Percentiles rank a stretch among this genome's conserved stretches.
Evolutionary conservation across 2,888 invertebrate genomes (phyloP).

Genomic region (Drosophila monieri): DNA sequence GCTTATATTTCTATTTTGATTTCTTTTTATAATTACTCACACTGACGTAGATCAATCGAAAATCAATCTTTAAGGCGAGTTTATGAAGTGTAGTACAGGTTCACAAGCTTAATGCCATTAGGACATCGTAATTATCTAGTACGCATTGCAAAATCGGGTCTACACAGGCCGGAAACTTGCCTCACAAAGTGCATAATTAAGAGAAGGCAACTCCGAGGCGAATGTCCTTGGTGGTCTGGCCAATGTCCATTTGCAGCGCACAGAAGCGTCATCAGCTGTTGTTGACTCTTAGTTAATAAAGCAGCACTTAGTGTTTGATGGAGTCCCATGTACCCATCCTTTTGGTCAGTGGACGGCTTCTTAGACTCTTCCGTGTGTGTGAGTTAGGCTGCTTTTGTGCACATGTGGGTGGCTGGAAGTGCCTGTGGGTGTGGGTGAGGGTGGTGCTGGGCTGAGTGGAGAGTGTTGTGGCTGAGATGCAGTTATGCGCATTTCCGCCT

Average conservation of each 20-base stretch:
- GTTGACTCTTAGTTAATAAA: slow-evolving; percentile 65
- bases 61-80: neutral
- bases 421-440: slow-evolving; percentile 9
- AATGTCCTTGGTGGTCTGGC: slow-evolving; percentile 38
- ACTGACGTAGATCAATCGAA: neutral
- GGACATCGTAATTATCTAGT: slow-evolving; percentile 47
- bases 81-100: no score
- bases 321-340: slow-evolving; percentile 28
- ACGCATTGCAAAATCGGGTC: slow-evolving; percentile 10
- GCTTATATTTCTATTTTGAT: no score
- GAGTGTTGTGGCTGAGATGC: slow-evolving; percentile 56
- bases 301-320: slow-evolving; percentile 67
- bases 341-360: slow-evolving; percentile 46
- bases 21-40: neutral
- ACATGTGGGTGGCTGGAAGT: neutral
- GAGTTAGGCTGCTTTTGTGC: slow-evolving; percentile 1
- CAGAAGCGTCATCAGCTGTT: slow-evolving; percentile 27
- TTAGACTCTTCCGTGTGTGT: slow-evolving; percentile 44
- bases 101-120: slow-evolving; percentile 44
- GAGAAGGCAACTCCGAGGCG: slow-evolving; percentile 25
- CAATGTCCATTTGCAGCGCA: slow-evolving; percentile 34
- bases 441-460: slow-evolving; percentile 22
- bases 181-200: slow-evolving; percentile 63
- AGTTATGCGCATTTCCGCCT: slow-evolving; percentile 75
- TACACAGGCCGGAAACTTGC: slow-evolving; percentile 13